phyloP scores from a whole-genome alignment of 2,797 vertebrate species.

The Ciconia nigra region DNA sequence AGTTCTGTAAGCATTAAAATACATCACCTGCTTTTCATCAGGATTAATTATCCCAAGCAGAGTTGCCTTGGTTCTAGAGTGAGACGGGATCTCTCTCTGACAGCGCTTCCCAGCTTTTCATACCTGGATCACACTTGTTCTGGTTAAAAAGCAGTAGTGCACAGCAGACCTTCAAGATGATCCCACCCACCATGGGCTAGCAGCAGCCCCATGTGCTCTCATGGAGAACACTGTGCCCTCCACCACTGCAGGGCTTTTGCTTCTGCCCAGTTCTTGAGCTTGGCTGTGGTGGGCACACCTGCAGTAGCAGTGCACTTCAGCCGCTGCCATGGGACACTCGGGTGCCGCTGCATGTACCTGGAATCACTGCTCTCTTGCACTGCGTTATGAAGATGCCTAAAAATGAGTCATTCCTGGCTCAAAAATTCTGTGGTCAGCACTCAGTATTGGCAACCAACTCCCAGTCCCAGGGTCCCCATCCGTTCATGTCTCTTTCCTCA shows the following conservation, averaged over 20 bases:
- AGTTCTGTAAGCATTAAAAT: not conserved
- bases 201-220: not conserved
- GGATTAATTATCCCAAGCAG: not conserved
- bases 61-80: not conserved
- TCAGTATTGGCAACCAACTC: not conserved
- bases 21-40: not conserved
- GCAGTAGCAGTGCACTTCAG: fast-evolving
- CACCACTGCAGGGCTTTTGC: not conserved
- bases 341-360: not conserved
- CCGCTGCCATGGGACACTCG: not conserved
- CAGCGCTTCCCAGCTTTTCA: not conserved
- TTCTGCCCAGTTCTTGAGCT: not conserved
- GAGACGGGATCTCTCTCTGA: not conserved
- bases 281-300: not conserved
- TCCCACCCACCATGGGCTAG: not conserved
- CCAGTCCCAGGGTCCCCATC: not conserved
- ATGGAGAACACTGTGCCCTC: fast-evolving
- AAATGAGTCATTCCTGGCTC: not conserved
- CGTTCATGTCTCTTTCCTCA: not conserved
- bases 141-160: not conserved
- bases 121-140: not conserved
- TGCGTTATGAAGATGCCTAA: not conserved
- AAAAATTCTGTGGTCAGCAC: not conserved
- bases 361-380: not conserved
- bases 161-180: not conserved